phyloP scores from a whole-genome alignment of 2,888 invertebrate genomes.

The Cerastis rubricosa region DNA sequence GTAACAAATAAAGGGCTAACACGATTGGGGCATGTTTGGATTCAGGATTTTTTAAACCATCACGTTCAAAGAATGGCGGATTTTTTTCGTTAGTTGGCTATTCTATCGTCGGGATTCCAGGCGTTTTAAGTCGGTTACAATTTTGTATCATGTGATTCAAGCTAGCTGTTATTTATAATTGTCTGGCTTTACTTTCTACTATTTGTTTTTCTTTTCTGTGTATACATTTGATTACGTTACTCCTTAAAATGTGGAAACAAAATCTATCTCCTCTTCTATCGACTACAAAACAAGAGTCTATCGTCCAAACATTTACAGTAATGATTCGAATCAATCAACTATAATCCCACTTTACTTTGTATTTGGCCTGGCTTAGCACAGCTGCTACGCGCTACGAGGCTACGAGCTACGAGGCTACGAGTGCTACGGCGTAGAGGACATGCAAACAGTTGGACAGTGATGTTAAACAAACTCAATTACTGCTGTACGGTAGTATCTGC shows the following conservation, averaged over 20 bases:
- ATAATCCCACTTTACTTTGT: conserved; percentile 30
- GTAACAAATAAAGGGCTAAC: conserved; percentile 43
- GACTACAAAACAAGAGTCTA: conserved; percentile 1
- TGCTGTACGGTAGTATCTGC: conserved; percentile 41
- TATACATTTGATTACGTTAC: not conserved
- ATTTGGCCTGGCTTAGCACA: conserved; percentile 50
- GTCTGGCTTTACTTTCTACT: not conserved
- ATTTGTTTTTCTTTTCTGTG: not conserved
- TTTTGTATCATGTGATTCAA: too few relatives aligned
- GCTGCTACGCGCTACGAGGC: conserved; percentile 57
- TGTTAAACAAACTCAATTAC: conserved; percentile 64
- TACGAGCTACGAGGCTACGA: conserved; percentile 58
- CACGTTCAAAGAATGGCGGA: conserved; percentile 9
- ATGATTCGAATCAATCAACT: conserved; percentile 29
- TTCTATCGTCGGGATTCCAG: not conserved
- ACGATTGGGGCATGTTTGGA: conserved; percentile 2
- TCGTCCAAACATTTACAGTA: conserved; percentile 9
- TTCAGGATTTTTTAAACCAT: conserved; percentile 27
- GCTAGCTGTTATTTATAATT: not conserved
- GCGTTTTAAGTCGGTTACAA: not conserved
- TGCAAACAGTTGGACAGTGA: conserved; percentile 59
- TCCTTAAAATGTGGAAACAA: not conserved
- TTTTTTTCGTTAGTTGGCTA: not conserved
- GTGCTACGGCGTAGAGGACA: conserved; percentile 57
- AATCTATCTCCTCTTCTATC: not conserved